Evolutionary conservation across 2,888 invertebrate genomes (phyloP), one percentile per base, ranked within the genome.

Genomic region (Hybos culiciformis): DNA sequence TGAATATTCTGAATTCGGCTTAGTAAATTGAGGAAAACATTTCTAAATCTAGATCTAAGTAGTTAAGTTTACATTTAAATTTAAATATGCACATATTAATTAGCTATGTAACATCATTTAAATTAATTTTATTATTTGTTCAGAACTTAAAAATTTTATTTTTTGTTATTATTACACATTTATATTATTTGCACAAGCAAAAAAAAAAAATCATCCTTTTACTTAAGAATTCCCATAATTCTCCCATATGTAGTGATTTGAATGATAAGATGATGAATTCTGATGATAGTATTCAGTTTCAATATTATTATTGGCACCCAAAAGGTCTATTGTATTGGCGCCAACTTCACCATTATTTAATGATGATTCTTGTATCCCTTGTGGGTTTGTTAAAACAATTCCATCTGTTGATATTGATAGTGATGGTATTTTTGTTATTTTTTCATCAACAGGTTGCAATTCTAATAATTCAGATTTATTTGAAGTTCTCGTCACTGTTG

Each of bases 141-240:
- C n/a, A n/a, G n/a, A n/a, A n/a, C n/a, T n/a, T n/a, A n/a, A n/a
- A n/a, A n/a, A n/a, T n/a, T n/a, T n/a, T n/a, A n/a, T n/a, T n/a
- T n/a, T n/a, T n/a, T n/a, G n/a, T n/a, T n/a, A n/a, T n/a, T n/a
- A n/a, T n/a, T n/a, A n/a, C 34, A 41, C 19, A 18, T 14, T 20
- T 18, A 17, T 31, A 26, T n/a, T n/a, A n/a, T n/a, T 26, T 26
- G 29, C 29, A 26, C 29, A 26, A 26, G 29, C 29, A 26, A 9
- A 26, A 11, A 11, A 26, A 26, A 11, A 11, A 9, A 11, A 9
- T 26, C 29, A 11, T 12, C 12, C 12, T 9, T 26, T 11, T 12
- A 12, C 52, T 58, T 59, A 60, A 46, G 60, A 57, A 56, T 57
- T 59, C 52, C 57, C 59, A 55, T 60, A 60, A 54, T 55, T 59